A percentile compares a stretch with the other conserved stretches of the same genome.
phyloP scores from a whole-genome alignment of 92 coral and sea anemone genomes.

The Parazoanthus atlanticus region DNA sequence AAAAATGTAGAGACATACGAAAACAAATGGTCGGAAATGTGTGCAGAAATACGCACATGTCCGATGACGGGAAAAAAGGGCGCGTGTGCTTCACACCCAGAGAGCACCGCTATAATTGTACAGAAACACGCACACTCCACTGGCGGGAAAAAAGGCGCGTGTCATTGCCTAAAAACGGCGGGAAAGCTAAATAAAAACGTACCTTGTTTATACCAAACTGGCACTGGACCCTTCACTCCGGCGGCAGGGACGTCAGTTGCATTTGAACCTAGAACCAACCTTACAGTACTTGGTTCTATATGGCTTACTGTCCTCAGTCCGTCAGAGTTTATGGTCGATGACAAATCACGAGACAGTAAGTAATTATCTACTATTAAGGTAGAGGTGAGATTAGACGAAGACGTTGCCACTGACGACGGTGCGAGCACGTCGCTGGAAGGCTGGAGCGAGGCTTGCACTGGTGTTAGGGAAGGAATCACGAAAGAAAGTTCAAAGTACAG shows the following conservation, averaged over 20 bases:
- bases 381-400: not conserved
- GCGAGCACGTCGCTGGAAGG: not conserved
- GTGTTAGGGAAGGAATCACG: not conserved
- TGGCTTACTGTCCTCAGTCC: not conserved
- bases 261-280: not conserved
- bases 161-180: not conserved
- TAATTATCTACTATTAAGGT: not conserved
- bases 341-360: not conserved
- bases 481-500: constrained; percentile 1
- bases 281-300: not conserved
- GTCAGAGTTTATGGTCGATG: not conserved
- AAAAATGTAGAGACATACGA: no score
- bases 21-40: no score
- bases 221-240: not conserved
- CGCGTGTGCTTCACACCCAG: not conserved
- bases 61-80: no score
- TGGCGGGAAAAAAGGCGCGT: not conserved
- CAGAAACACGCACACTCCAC: no score
- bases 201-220: constrained; percentile 33
- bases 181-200: not conserved
- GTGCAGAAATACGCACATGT: no score
- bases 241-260: not conserved
- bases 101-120: not conserved
- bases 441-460: not conserved
- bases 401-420: constrained; percentile 16